phyloP scores from a whole-genome alignment of 2,888 invertebrate genomes.

The Dasysyrphus albostriatus region DNA sequence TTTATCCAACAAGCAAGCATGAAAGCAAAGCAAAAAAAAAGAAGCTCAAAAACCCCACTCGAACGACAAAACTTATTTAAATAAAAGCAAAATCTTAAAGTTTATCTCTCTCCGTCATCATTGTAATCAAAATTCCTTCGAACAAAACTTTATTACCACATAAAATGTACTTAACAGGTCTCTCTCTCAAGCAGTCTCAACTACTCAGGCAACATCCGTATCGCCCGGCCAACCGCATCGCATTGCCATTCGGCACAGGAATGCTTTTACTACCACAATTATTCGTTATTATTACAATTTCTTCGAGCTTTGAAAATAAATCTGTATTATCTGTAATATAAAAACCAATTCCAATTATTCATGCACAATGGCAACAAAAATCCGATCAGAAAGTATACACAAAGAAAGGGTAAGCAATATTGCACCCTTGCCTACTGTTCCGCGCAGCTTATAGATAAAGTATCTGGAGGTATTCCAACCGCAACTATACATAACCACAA shows the following conservation, averaged over 20 bases:
- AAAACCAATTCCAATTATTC: constrained; percentile 62
- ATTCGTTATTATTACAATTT: constrained; percentile 58
- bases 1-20: neutral
- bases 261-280: constrained; percentile 69
- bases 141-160: constrained; percentile 66
- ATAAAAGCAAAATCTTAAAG: constrained; percentile 48
- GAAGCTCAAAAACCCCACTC: neutral
- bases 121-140: constrained; percentile 55
- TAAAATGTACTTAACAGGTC: constrained; percentile 50
- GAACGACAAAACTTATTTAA: constrained; percentile 56
- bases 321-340: constrained; percentile 48
- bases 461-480: constrained; percentile 44
- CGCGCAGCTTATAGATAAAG: neutral
- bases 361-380: constrained; percentile 51
- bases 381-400: constrained; percentile 37
- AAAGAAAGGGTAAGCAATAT: neutral
- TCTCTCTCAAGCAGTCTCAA: neutral
- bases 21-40: constrained; percentile 7
- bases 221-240: constrained; percentile 20
- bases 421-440: constrained; percentile 10
- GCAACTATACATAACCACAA: constrained; percentile 38
- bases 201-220: neutral
- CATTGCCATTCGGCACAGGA: neutral
- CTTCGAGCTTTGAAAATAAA: constrained; percentile 49
- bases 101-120: constrained; percentile 44